Conservation (phyloP, 1,140 invertebrate species). For the Aphelenchoides besseyi region DNA sequence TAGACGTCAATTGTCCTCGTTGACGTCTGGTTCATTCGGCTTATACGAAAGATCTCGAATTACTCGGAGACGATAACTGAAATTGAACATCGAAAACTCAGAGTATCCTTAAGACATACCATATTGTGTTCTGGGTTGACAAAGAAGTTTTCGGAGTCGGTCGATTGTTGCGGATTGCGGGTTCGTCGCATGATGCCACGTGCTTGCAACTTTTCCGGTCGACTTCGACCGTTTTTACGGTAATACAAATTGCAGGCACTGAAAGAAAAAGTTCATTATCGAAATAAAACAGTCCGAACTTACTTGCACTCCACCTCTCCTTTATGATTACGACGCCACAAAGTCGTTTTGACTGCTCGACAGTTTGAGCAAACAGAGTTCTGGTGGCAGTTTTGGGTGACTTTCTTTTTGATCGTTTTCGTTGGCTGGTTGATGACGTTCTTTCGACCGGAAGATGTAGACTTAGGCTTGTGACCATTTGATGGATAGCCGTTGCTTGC, state of each 20-base stretch:
- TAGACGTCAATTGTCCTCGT: too few species aligned
- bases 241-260: constrained; percentile 48
- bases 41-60: too few species aligned
- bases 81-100: too few species aligned
- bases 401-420: constrained; percentile 5
- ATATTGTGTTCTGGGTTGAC: too few species aligned
- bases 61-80: too few species aligned
- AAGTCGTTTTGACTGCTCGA: constrained; percentile 42
- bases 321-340: constrained; percentile 77
- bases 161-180: constrained; percentile 32
- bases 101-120: too few species aligned
- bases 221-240: constrained; percentile 38
- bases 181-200: constrained; percentile 42
- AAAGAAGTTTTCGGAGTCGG: not conserved
- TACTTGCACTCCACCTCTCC: constrained; percentile 88
- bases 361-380: constrained; percentile 52
- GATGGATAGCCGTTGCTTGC: too few species aligned
- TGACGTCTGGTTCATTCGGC: too few species aligned
- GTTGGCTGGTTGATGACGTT: too few species aligned
- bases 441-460: too few species aligned
- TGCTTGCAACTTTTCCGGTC: constrained; percentile 34
- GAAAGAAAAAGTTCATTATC: constrained; percentile 24
- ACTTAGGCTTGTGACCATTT: too few species aligned
- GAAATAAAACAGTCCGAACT: constrained; percentile 11
- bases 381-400: constrained; percentile 31